Conservation (phyloP, 2,113 vertebrate genomes). For the Mixornis gularis region DNA sequence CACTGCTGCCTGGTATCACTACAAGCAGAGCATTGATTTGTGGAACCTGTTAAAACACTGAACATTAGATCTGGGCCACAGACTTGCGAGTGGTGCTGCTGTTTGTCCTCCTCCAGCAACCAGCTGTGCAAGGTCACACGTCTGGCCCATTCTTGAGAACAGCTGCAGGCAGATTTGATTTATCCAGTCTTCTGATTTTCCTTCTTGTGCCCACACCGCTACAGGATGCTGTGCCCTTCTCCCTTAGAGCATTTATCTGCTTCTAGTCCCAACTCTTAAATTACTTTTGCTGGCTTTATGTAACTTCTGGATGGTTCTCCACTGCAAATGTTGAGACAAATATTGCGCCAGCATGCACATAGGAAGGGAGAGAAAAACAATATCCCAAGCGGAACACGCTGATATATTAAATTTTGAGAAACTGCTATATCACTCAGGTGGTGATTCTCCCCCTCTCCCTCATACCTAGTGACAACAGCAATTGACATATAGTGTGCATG, state of each 20-base stretch:
- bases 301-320: not conserved
- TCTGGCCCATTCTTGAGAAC: not conserved
- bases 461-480: not conserved
- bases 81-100: not conserved
- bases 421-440: not conserved
- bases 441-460: not conserved
- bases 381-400: not conserved
- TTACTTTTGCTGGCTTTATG: not conserved
- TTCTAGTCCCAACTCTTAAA: not conserved
- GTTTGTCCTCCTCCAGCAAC: not conserved
- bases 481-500: not conserved
- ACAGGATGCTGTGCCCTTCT: not conserved
- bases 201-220: not conserved
- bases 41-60: not conserved
- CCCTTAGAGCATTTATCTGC: not conserved
- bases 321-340: not conserved
- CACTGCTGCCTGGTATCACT: not conserved
- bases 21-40: not conserved
- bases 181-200: not conserved
- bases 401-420: not conserved
- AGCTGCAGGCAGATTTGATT: not conserved
- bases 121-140: not conserved
- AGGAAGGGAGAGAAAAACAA: not conserved
- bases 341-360: not conserved
- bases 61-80: not conserved